Percentiles rank a stretch among this genome's conserved stretches.
These are phyloP conservation scores for Scaptomyza cyrtandrae DNA, from an alignment of 2,888 invertebrate species.

Conservation along the genomic window DNA sequence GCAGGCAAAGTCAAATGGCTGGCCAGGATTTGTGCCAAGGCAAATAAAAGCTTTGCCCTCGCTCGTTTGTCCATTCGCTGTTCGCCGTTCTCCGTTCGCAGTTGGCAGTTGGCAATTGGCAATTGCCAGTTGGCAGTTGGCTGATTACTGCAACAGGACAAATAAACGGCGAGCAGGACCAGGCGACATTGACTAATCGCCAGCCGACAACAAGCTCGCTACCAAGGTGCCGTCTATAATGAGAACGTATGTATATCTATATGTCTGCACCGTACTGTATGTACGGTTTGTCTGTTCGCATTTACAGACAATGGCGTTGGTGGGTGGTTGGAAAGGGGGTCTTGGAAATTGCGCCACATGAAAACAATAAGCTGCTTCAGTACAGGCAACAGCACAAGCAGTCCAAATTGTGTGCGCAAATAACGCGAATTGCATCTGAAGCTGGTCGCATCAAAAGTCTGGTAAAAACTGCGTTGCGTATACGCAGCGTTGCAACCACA, in stretches of 20 bases:
- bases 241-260: conserved; percentile 45
- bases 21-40: conserved; percentile 68
- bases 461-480: conserved; percentile 64
- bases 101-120: conserved; percentile 1
- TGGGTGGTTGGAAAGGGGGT: not conserved
- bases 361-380: conserved; percentile 61
- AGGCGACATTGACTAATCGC: conserved; percentile 61
- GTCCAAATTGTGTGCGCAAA: conserved; percentile 70
- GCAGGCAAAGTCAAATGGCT: conserved; percentile 68
- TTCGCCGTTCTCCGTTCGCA: not conserved
- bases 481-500: conserved; percentile 72
- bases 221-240: conserved; percentile 56
- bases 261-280: not conserved
- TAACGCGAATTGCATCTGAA: conserved; percentile 60
- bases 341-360: conserved; percentile 30
- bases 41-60: conserved; percentile 60
- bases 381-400: conserved; percentile 51
- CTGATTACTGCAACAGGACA: conserved; percentile 74
- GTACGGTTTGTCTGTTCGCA: not conserved
- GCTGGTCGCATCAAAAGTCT: conserved; percentile 25
- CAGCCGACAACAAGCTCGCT: conserved; percentile 27
- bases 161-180: conserved; percentile 42
- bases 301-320: not conserved
- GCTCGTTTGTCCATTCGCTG: conserved; percentile 5
- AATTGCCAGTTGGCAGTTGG: conserved; percentile 41